Evolutionary conservation across 2,888 invertebrate species (phyloP).

Genomic region (Diploptera punctata): DNA sequence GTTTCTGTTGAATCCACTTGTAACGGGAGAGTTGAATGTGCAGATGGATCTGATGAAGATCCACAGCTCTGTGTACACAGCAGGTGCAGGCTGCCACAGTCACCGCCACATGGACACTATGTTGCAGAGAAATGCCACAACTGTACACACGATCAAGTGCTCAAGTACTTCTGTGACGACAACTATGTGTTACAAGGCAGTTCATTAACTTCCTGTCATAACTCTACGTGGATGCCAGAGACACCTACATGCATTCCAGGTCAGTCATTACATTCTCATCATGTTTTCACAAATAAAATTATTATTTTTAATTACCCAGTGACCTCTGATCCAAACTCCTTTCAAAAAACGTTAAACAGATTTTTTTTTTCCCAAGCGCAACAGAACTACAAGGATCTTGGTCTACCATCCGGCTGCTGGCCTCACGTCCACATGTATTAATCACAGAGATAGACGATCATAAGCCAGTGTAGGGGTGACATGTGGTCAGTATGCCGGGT

Average conservation of each 20-base stretch:
- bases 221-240: constrained; percentile 31
- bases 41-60: constrained; percentile 33
- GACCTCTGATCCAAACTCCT: too few species aligned
- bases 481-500: too few species aligned
- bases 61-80: constrained; percentile 24
- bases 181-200: constrained; percentile 30
- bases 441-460: too few species aligned
- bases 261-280: constrained; percentile 25
- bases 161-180: constrained; percentile 35
- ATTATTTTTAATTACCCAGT: too few species aligned
- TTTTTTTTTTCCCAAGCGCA: too few species aligned
- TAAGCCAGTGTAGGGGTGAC: too few species aligned
- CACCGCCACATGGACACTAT: constrained; percentile 20
- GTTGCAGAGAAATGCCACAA: background rate
- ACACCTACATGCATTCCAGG: constrained; percentile 34
- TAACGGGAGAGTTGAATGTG: constrained; percentile 32
- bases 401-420: too few species aligned
- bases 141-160: constrained; percentile 13
- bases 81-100: constrained; percentile 32
- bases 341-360: too few species aligned
- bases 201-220: constrained; percentile 22
- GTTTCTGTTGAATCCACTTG: constrained; percentile 16
- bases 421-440: too few species aligned
- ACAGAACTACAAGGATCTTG: too few species aligned
- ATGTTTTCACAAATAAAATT: too few species aligned